These are phyloP conservation scores for Heterotis niloticus DNA, from an alignment of 2,113 vertebrate genomes.

Conservation along the genomic window DNA sequence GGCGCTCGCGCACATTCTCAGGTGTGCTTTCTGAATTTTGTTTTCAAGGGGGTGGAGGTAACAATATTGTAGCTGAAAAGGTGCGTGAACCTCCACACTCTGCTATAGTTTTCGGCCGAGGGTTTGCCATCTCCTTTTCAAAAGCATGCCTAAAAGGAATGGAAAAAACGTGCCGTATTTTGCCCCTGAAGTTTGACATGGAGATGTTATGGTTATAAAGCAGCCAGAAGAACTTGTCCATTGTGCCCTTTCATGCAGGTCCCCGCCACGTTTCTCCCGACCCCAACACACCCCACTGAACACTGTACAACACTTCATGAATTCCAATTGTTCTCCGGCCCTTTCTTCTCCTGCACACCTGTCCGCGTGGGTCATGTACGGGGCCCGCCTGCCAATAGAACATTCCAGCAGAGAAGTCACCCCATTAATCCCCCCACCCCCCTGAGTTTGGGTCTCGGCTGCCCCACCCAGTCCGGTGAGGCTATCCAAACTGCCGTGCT, in stretches of 20 bases:
- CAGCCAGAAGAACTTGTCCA: background rate
- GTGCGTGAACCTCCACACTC: too few relatives aligned
- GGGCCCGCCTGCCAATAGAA: constrained; percentile 61
- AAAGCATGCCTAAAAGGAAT: too few relatives aligned
- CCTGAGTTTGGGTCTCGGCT: constrained; percentile 52
- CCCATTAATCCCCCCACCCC: constrained; percentile 69
- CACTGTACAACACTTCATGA: background rate
- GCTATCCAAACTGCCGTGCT: constrained; percentile 45
- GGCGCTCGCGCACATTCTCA: too few relatives aligned
- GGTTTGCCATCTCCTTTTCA: too few relatives aligned
- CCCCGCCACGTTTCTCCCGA: constrained; percentile 31
- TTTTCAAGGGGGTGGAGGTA: too few relatives aligned
- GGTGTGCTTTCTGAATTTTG: too few relatives aligned
- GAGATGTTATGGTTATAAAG: too few relatives aligned
- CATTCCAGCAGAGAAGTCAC: constrained; percentile 71
- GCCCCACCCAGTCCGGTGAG: constrained; percentile 27
- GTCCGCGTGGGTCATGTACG: constrained; percentile 59
- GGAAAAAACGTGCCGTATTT: too few relatives aligned
- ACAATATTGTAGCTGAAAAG: too few relatives aligned
- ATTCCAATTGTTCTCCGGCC: constrained; percentile 24
- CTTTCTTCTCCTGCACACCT: constrained; percentile 54
- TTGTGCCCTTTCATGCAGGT: background rate
- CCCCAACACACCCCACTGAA: constrained; percentile 18
- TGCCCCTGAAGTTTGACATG: too few relatives aligned
- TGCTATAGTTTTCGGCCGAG: too few relatives aligned